A percentile compares a stretch with the other conserved stretches of the same genome.
phyloP scores from a whole-genome alignment of 1,140 invertebrate species.

The Tetragnatha versicolor region DNA sequence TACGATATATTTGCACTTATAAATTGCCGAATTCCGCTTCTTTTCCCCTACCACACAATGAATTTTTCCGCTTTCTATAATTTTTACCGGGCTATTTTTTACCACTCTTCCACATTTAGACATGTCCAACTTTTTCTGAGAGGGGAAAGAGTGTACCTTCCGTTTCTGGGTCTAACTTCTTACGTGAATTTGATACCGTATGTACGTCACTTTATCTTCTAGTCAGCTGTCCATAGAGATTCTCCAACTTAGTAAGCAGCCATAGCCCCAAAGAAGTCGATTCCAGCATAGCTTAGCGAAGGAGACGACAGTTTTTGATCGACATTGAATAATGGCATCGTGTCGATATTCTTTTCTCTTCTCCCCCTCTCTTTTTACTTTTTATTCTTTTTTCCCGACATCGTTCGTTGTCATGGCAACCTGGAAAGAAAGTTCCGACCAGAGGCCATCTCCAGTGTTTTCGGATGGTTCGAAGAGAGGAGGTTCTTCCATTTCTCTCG shows the following conservation, averaged over 20 bases:
- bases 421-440: slow-evolving; percentile 44
- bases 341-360: slow-evolving; percentile 50
- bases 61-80: no score
- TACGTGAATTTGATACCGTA: slow-evolving; percentile 50
- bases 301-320: slow-evolving; percentile 54
- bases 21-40: no score
- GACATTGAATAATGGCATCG: slow-evolving; percentile 51
- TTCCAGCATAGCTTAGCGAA: slow-evolving; percentile 49
- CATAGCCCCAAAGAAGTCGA: slow-evolving; percentile 46
- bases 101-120: neutral
- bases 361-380: slow-evolving; percentile 29
- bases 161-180: slow-evolving; percentile 21
- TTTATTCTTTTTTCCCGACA: slow-evolving; percentile 32
- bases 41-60: no score
- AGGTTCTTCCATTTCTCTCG: neutral
- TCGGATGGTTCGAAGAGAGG: slow-evolving; percentile 14
- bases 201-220: slow-evolving; percentile 50
- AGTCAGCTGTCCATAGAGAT: slow-evolving; percentile 49
- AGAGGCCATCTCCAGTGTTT: slow-evolving; percentile 27
- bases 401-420: slow-evolving; percentile 44
- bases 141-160: neutral
- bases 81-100: no score
- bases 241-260: slow-evolving; percentile 51
- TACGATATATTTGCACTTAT: no score
- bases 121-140: neutral